phyloP scores from a whole-genome alignment of 2,888 invertebrate genomes.

The Lasioglossum pauxillum region DNA sequence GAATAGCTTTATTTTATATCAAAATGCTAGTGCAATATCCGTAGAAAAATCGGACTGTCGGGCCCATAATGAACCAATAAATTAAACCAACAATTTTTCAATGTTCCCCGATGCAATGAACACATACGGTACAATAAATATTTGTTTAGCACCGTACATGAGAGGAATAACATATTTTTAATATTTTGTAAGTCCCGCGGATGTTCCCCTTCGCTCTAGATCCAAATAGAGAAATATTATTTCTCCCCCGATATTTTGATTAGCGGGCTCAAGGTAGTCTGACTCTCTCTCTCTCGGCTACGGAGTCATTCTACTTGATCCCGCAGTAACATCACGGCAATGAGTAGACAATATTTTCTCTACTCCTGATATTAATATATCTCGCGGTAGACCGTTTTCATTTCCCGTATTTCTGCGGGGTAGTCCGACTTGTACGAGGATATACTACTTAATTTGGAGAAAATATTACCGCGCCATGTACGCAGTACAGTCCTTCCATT shows the following conservation, averaged over 20 bases:
- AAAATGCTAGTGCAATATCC: background rate
- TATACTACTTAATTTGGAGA: background rate
- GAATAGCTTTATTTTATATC: too few relatives aligned
- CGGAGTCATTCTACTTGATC: background rate
- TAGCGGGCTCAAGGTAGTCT: background rate
- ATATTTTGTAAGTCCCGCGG: background rate
- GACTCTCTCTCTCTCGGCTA: background rate
- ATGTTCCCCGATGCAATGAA: background rate
- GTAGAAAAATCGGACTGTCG: background rate
- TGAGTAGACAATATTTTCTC: constrained; percentile 4
- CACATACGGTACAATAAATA: background rate
- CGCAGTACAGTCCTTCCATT: background rate
- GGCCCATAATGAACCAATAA: background rate
- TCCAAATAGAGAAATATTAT: constrained; percentile 1
- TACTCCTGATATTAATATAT: constrained; percentile 11
- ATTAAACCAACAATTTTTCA: background rate
- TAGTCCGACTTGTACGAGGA: background rate
- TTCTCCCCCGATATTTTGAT: constrained; percentile 1
- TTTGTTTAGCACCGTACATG: background rate
- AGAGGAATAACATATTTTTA: constrained; percentile 7
- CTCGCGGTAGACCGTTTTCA: background rate
- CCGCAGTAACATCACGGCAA: background rate
- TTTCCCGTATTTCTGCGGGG: background rate
- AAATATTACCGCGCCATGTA: background rate
- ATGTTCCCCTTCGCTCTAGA: background rate